These are phyloP conservation scores for Dione vanillae DNA, from an alignment of 2,888 invertebrate species.

Conservation along the genomic window DNA sequence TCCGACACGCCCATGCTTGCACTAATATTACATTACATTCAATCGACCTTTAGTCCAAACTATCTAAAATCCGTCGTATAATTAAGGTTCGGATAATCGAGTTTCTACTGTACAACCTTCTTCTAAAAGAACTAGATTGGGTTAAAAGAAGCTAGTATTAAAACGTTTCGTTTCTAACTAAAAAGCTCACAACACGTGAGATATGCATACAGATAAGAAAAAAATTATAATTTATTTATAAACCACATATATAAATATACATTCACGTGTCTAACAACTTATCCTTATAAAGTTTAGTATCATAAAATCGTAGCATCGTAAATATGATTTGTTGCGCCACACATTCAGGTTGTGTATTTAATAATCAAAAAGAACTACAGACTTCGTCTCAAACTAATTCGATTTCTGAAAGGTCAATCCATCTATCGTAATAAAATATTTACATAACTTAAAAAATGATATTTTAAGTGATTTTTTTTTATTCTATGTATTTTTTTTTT, in stretches of 20 bases:
- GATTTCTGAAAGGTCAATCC: conserved; percentile 1
- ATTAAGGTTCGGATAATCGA: too few species aligned
- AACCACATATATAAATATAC: background rate
- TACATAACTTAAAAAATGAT: background rate
- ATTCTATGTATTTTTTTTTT: too few species aligned
- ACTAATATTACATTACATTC: too few species aligned
- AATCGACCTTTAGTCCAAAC: too few species aligned
- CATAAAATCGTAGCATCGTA: conserved; percentile 1
- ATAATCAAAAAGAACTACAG: background rate
- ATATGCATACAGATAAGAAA: background rate
- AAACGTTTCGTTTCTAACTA: too few species aligned
- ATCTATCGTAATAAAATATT: background rate
- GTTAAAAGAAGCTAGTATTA: too few species aligned
- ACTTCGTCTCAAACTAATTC: background rate
- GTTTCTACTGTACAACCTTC: too few species aligned
- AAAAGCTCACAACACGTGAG: background rate
- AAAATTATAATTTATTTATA: background rate
- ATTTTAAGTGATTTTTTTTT: too few species aligned
- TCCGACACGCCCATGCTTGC: too few species aligned
- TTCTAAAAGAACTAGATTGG: too few species aligned
- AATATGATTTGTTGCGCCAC: conserved; percentile 10
- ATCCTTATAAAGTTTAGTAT: background rate
- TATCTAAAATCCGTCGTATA: too few species aligned
- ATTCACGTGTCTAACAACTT: background rate
- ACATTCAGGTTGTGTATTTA: background rate